A percentile compares a stretch with the other conserved stretches of the same genome.
phyloP scores from a whole-genome alignment of 2,113 vertebrate species.

The Cyanoramphus novaezelandiae region DNA sequence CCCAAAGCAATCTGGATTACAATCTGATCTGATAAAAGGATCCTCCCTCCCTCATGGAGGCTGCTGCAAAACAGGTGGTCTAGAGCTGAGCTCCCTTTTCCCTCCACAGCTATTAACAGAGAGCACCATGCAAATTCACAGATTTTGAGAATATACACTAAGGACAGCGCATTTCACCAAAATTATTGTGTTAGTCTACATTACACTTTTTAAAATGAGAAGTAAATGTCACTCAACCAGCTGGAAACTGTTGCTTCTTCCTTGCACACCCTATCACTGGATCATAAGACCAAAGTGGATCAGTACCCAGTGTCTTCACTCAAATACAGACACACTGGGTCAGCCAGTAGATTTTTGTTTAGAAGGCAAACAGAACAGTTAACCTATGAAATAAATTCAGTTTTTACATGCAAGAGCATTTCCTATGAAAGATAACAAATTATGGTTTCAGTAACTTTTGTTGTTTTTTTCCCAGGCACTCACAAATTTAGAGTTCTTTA shows the following conservation, averaged over 20 bases:
- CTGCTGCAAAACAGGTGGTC: neutral
- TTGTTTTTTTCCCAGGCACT: neutral
- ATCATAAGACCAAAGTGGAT: neutral
- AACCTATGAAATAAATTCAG: neutral
- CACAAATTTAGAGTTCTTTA: neutral
- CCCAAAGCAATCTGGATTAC: neutral
- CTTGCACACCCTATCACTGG: neutral
- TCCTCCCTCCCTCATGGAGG: neutral
- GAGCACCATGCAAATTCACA: neutral
- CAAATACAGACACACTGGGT: neutral
- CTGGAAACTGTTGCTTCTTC: neutral
- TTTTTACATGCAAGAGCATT: neutral
- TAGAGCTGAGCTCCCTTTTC: neutral
- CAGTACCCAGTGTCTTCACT: neutral
- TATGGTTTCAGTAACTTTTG: neutral
- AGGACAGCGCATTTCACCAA: neutral
- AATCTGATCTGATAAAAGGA: neutral
- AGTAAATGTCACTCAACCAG: neutral
- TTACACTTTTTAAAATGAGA: neutral
- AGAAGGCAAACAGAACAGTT: neutral
- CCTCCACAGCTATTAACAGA: neutral
- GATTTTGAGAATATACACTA: neutral
- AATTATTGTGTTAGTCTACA: neutral
- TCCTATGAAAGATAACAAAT: neutral
- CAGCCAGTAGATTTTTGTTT: neutral